Percentiles rank a stretch among this genome's conserved stretches.
phyloP scores from a whole-genome alignment of 1,140 invertebrate genomes.

The Protaetia brevitarsis region DNA sequence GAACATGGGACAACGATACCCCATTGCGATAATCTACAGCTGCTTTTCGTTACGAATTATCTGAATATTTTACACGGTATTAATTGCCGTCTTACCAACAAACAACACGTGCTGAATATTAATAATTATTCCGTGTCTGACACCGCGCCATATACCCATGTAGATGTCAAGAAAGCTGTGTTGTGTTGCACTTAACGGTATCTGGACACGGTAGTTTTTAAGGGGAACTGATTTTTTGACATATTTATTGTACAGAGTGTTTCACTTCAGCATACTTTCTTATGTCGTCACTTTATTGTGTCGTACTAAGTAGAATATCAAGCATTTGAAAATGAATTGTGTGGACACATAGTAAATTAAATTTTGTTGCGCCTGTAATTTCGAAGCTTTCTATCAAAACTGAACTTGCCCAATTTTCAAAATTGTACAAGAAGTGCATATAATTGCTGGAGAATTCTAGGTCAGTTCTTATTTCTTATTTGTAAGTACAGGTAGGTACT shows the following conservation, averaged over 20 bases:
- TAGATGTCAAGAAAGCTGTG: neutral
- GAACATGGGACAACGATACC: neutral
- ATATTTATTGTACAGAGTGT: neutral
- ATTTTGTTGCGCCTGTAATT: too few species aligned
- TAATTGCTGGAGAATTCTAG: too few species aligned
- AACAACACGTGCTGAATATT: slow-evolving; percentile 10
- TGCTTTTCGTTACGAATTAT: neutral
- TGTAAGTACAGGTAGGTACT: too few species aligned
- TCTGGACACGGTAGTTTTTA: neutral
- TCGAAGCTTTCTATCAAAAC: too few species aligned
- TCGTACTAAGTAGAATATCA: too few species aligned
- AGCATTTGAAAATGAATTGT: too few species aligned
- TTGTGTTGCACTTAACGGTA: slow-evolving; percentile 4
- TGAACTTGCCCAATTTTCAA: too few species aligned
- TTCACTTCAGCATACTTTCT: too few species aligned
- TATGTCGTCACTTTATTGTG: too few species aligned
- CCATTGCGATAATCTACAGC: neutral
- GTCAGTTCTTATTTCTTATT: too few species aligned
- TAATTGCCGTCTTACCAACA: slow-evolving; percentile 4
- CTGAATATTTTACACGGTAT: neutral
- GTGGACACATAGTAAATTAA: too few species aligned
- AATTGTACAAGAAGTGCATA: too few species aligned
- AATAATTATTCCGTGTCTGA: neutral
- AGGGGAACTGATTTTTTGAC: neutral
- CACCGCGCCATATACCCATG: neutral